Evolutionary conservation across 2,888 invertebrate genomes (phyloP), one percentile per base, ranked within the genome.

Genomic region (Latheticus oryzae): DNA sequence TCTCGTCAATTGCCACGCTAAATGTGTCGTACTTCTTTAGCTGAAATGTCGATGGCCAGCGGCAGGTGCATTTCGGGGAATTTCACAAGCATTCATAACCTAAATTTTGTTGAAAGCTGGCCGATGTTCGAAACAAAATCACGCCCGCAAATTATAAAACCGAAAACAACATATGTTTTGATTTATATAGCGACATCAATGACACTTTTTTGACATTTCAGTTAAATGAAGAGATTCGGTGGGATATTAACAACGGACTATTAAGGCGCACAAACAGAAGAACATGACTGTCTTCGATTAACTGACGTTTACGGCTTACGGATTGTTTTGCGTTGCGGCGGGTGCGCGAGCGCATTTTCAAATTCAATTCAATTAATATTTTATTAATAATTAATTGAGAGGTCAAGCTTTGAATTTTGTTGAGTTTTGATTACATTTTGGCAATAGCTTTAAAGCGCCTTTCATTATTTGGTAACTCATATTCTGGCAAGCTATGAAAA

Each of bases 1-100:
- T 7, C 21, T 42, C 42, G 16, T 42, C 35, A 48, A 33, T 23
- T 12, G 21, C 28, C 19, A 32, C 17, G 19, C 11, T 24, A n/a
- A n/a, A n/a, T n/a, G n/a, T n/a, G n/a, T n/a, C n/a, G n/a, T n/a
- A n/a, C n/a, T 26, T 48, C 26, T 16, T 38, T 38, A 9, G 52
- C 17, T 9, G 15, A 35, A 9, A 35, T 24, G 15, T 13, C 48
- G 12, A 38, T 26, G 30, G 3, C 13, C 35, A 7, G 9, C 51
- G 15, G 9, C 52, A 52, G 52, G 53, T 53, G 53, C 53, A 53
- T 53, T 24, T 42, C 28, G 24, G 32, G n/a, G 4, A 16, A 51
- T 38, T 38, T 40, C 40, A 40, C 40, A 15, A 33, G 21, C 32
- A 35, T 35, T 35, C 52, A 45, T 53, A 53, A 53, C 53, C 53